Evolutionary conservation across 2,888 invertebrate species (phyloP), one percentile per base, ranked within the genome.

Genomic region (Heliconius cydno): DNA sequence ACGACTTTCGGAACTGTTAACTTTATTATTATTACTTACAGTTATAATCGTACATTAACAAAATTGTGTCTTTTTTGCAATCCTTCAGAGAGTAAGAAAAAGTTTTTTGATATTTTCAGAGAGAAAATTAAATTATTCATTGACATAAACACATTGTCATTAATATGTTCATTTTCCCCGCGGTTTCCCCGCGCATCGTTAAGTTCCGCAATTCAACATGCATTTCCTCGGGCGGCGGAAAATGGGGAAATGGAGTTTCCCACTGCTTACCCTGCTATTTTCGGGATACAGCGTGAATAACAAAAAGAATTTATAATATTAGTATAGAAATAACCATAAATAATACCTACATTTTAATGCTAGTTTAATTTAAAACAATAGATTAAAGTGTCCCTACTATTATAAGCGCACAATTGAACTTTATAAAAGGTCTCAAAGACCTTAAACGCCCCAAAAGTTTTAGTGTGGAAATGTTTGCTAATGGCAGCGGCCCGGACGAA

Each of bases 361-460:
- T 72, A 72, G n/a, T 52, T 72, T 65, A 46, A 41, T 65, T 66
- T 46, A 41, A 7, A 78, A 65, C 30, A 73, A 67, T 57, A 46
- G 52, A 46, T 72, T 34, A 63, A 73, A 76, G 41, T 41, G 34
- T 41, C 67, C 70, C 38, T 72, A n/a, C 73, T 80, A 80, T 79
- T 80, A 73, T 68, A 70, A 73, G 76, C 76, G 67, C 76, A 68
- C 66, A 78, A 71, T 78, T 77, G 70, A 80, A 82, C 80, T 82
- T 81, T 80, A 77, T 72, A 60, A 73, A 78, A 73, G 78, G 72
- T 76, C 81, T 80, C 72, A 74, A 74, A 77, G 34, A 73, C 79
- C 77, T 72, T 75, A 77, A 74, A 77, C 74, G 67, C 57, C 77
- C 79, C 74, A 73, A 65, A 80, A 82, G 81, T 82, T 80, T 79